Conservation (phyloP, 2,113 vertebrate species). For the Grallaria varia region DNA sequence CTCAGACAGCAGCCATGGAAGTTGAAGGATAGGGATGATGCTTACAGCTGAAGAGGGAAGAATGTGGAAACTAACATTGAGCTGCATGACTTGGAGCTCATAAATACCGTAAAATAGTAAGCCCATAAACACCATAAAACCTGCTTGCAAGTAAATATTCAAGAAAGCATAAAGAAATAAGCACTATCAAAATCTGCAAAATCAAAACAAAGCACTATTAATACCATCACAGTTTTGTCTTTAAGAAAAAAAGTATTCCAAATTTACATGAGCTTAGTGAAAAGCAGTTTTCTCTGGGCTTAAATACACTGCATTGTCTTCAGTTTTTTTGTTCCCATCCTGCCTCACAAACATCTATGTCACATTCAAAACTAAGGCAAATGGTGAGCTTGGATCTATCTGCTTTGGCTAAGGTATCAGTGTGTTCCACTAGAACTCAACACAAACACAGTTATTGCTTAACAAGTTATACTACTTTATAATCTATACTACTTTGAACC, state of each 20-base stretch:
- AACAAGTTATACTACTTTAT: not conserved
- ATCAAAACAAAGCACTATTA: not conserved
- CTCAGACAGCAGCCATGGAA: not conserved
- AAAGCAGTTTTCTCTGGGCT: not conserved
- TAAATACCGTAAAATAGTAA: not conserved
- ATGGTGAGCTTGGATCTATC: fast-evolving
- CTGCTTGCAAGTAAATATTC: not conserved
- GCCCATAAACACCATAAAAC: not conserved
- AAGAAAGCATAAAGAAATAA: not conserved
- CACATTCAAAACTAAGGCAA: not conserved
- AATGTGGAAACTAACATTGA: not conserved
- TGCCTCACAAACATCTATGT: not conserved
- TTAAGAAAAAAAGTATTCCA: not conserved
- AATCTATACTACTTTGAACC: not conserved
- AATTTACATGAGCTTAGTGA: not conserved
- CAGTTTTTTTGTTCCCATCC: not conserved
- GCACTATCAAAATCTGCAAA: not conserved
- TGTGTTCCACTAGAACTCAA: not conserved
- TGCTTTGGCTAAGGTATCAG: not conserved
- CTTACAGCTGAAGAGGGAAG: not conserved
- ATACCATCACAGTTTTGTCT: not conserved
- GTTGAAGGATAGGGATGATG: fast-evolving
- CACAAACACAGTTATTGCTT: not conserved
- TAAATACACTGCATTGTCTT: not conserved
- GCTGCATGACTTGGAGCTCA: not conserved